Percentiles rank a stretch among this genome's conserved stretches.
phyloP scores from a whole-genome alignment of 2,797 vertebrate species.

The Catharus ustulatus region DNA sequence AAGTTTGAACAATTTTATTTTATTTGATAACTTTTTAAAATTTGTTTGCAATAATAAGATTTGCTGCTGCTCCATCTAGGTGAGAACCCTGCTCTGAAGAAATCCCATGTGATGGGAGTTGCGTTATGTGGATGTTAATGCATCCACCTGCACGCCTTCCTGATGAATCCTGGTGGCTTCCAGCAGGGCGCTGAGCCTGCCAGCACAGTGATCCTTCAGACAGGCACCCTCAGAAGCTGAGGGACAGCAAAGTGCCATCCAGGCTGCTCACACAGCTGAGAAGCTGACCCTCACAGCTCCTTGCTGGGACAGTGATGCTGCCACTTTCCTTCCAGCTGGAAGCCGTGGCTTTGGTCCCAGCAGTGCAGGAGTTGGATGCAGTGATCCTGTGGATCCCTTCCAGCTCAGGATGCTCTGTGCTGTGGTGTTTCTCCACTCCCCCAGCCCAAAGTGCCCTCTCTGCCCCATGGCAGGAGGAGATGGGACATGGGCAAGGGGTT shows the following conservation, averaged over 20 bases:
- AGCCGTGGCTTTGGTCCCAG: background rate
- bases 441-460: background rate
- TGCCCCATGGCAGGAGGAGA: background rate
- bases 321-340: background rate
- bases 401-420: background rate
- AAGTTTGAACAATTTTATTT: background rate
- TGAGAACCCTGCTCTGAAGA: background rate
- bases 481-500: background rate
- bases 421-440: accelerated
- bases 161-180: background rate
- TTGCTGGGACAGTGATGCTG: accelerated
- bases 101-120: background rate
- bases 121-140: accelerated
- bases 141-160: accelerated
- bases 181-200: background rate
- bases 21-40: background rate
- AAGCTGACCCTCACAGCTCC: background rate
- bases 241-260: background rate
- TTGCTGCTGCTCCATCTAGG: background rate
- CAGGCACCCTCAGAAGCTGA: background rate
- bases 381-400: too few relatives aligned
- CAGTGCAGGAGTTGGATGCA: background rate
- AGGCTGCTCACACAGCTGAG: background rate
- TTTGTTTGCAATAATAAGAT: background rate
- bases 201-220: accelerated